Conservation (phyloP, 1,140 invertebrate genomes). For the Phocides pigmalion region DNA sequence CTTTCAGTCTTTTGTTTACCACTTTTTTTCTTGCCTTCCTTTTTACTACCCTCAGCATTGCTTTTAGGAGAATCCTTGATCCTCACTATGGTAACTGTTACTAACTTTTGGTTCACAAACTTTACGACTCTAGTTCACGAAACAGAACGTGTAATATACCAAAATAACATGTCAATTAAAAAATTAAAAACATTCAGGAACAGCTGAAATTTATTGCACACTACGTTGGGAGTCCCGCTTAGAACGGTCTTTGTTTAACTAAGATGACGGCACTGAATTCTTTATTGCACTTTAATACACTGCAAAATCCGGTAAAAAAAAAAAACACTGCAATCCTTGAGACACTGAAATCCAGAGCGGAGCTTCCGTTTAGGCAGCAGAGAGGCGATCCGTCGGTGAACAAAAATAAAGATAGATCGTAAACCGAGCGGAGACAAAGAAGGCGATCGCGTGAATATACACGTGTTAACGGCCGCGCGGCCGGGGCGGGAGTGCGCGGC, state of each 20-base stretch:
- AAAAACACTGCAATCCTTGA: slow-evolving; percentile 76
- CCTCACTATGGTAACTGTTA: slow-evolving; percentile 82
- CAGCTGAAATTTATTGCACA: slow-evolving; percentile 2
- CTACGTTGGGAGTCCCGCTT: background rate
- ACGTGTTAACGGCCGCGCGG: slow-evolving; percentile 51
- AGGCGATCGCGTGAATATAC: slow-evolving; percentile 10
- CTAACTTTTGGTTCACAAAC: slow-evolving; percentile 48
- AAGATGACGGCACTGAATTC: slow-evolving; percentile 30
- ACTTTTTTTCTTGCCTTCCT: slow-evolving; percentile 84
- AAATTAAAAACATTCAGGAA: slow-evolving; percentile 1
- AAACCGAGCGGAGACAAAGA: slow-evolving; percentile 58
- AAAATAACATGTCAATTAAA: background rate
- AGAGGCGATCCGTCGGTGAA: slow-evolving; percentile 46
- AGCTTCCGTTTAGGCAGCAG: slow-evolving; percentile 44
- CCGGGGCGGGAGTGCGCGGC: slow-evolving; percentile 42
- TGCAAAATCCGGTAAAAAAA: slow-evolving; percentile 25
- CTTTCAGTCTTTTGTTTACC: slow-evolving; percentile 74
- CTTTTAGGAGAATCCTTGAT: slow-evolving; percentile 83
- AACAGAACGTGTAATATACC: background rate
- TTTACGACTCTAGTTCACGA: slow-evolving; percentile 27
- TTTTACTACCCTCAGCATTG: slow-evolving; percentile 83
- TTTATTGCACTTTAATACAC: slow-evolving; percentile 41
- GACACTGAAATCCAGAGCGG: slow-evolving; percentile 75
- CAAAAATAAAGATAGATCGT: slow-evolving; percentile 69
- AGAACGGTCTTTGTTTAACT: slow-evolving; percentile 4